Base-by-base conservation (phyloP, 1,140 invertebrate genomes). In the Rhopalosiphum padi region DNA sequence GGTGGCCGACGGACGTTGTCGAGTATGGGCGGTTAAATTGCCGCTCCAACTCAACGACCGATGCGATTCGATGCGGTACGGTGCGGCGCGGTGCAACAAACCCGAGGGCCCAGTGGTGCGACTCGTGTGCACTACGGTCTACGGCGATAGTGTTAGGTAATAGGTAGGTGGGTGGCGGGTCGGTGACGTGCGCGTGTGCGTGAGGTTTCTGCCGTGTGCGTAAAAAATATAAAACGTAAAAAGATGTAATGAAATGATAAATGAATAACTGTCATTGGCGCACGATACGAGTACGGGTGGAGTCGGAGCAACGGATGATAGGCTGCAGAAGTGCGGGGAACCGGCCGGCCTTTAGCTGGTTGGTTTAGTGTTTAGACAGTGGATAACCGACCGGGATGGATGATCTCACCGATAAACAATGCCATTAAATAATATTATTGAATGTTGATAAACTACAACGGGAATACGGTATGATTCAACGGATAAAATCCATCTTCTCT, bases 21-120 rank as follows among this genome's bases (percentile, higher is more conserved):
- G 30, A 85, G n/a, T 92, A 92, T 92, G 68, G 91, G 91, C 91
- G 91, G 91, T 92, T 92, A 92, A 92, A 92, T 83, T 43, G 41
- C 55, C 82, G n/a, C 51, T 92, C 43, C 25, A 25, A 35, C 41
- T 53, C 48, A 51, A 48, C 60, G 60, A 77, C 30, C n/a, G 60
- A 77, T 77, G 60, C 60, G 60, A 15, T 68, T 25, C 55, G 25
- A 30, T 30, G 60, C 60, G 60, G 2, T 77, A 22, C 60, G 60
- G 60, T 68, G 60, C 60, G 60, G 30, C n/a, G 60, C 60, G 60
- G n/a, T 77, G 60, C 60, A 77, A 35, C 15, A 15, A 77, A 77
- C 15, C n/a, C 60, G n/a, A n/a, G 30, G n/a, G n/a, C 60, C 60
- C 4, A 68, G 60, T 30, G 55, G 55, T 11, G 55, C 7, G 60